Conservation (phyloP, 2,797 vertebrate species). For the Artibeus lituratus region DNA sequence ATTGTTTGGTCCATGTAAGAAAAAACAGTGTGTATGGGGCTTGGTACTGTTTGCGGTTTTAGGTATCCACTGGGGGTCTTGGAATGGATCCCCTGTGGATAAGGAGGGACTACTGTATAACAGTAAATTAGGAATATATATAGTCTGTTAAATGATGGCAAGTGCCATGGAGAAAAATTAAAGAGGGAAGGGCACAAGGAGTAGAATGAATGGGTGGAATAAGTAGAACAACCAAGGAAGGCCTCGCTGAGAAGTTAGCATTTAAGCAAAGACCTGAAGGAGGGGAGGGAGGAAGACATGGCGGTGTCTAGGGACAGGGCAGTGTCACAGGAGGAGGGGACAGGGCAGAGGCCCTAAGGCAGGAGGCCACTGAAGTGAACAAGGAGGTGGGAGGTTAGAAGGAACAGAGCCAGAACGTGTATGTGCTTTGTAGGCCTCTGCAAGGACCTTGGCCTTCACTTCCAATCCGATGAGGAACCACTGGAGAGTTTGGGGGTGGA, state of each 20-base stretch:
- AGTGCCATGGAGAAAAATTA: neutral
- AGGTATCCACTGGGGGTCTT: neutral
- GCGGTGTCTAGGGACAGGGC: neutral
- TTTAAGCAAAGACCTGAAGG: neutral
- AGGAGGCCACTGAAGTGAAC: neutral
- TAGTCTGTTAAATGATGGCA: neutral
- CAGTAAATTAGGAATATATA: neutral
- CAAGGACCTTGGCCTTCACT: neutral
- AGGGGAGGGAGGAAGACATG: neutral
- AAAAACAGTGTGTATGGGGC: neutral
- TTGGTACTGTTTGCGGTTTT: neutral
- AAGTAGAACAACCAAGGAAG: neutral
- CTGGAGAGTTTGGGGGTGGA: neutral
- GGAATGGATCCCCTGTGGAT: neutral
- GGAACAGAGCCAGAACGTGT: neutral
- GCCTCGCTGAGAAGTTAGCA: neutral
- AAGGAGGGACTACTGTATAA: neutral
- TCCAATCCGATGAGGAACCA: neutral
- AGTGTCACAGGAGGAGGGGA: neutral
- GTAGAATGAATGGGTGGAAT: neutral
- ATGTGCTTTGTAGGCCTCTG: neutral
- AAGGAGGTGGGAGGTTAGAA: neutral
- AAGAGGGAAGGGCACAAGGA: neutral
- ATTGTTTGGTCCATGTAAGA: neutral
- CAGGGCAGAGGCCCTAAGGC: neutral